These are phyloP conservation scores for Microchrysa polita DNA, from an alignment of 2,888 invertebrate species.

Conservation along the genomic window DNA sequence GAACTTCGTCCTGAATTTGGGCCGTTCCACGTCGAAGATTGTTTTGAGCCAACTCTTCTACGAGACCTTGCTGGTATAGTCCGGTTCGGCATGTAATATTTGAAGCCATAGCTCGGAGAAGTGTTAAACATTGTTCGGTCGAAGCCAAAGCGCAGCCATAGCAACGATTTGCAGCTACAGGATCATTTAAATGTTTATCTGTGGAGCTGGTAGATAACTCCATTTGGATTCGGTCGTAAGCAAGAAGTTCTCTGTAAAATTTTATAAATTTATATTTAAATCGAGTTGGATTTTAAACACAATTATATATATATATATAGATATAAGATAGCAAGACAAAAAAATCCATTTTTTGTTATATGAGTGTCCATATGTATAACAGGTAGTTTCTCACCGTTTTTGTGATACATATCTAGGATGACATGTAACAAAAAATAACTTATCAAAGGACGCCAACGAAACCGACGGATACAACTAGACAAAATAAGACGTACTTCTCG, in stretches of 20 bases:
- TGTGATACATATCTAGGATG: no score
- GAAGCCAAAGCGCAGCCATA: constrained; percentile 91
- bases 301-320: no score
- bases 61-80: constrained; percentile 84
- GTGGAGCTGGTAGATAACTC: constrained; percentile 64
- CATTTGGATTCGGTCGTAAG: constrained; percentile 87
- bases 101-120: constrained; percentile 88
- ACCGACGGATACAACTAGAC: no score
- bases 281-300: no score
- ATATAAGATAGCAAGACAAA: no score
- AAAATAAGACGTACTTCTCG: no score
- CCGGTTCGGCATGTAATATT: constrained; percentile 78
- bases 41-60: constrained; percentile 89
- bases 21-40: constrained; percentile 88
- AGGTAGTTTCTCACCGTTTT: no score
- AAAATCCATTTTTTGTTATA: no score
- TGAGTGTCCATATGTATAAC: no score
- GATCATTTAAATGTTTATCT: constrained; percentile 55
- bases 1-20: constrained; percentile 88
- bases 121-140: constrained; percentile 91
- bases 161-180: constrained; percentile 71
- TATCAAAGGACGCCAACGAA: no score
- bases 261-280: no score
- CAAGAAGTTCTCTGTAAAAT: constrained; percentile 79
- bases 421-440: no score